These are phyloP conservation scores for Orthosia gracilis DNA, from an alignment of 2,888 invertebrate genomes.

Conservation along the genomic window DNA sequence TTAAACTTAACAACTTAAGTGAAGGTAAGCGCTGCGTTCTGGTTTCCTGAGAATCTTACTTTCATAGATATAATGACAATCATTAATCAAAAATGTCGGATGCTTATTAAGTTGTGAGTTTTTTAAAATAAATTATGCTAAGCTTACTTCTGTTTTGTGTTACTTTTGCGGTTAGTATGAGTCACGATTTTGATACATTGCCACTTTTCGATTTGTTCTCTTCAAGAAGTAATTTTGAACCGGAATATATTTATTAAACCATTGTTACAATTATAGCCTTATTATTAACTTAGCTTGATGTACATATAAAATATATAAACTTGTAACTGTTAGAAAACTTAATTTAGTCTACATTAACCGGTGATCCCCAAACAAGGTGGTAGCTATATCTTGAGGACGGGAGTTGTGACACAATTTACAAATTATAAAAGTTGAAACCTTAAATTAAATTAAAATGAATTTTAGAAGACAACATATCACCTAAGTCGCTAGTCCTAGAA, in stretches of 20 bases:
- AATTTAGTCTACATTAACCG: too few relatives aligned
- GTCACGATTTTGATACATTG: neutral
- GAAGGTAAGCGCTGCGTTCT: constrained; percentile 20
- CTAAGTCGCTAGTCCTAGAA: too few relatives aligned
- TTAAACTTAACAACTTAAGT: neutral
- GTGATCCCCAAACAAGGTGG: too few relatives aligned
- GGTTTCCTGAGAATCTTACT: constrained; percentile 27
- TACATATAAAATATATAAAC: too few relatives aligned
- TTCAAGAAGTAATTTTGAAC: neutral
- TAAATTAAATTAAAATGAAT: too few relatives aligned
- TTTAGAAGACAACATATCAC: too few relatives aligned
- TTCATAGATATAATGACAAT: constrained; percentile 12
- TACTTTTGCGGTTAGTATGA: constrained; percentile 9
- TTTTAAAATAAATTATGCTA: constrained; percentile 22
- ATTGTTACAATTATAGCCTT: too few relatives aligned
- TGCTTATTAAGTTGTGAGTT: constrained; percentile 36
- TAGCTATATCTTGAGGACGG: too few relatives aligned
- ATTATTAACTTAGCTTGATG: too few relatives aligned
- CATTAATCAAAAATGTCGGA: constrained; percentile 51
- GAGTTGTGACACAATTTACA: too few relatives aligned
- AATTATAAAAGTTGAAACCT: too few relatives aligned
- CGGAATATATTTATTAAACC: neutral
- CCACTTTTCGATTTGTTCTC: neutral
- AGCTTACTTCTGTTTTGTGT: constrained; percentile 27
- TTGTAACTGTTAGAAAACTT: too few relatives aligned